Conservation (phyloP, 2,797 vertebrate genomes). For the Eremophila alpestris region DNA sequence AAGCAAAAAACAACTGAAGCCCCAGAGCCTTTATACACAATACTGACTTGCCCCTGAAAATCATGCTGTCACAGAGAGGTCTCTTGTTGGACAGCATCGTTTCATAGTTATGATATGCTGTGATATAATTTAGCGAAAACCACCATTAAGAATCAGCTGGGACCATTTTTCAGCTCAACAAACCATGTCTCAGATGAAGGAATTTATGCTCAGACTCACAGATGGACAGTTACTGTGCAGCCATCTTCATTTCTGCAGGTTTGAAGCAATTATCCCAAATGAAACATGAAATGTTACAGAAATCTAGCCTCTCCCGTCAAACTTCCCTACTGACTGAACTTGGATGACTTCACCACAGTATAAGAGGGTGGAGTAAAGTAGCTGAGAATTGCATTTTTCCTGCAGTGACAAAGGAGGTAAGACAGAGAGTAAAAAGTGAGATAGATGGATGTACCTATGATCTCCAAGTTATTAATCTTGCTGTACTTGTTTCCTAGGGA, state of each 20-base stretch:
- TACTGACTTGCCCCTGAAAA: neutral
- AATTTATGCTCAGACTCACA: neutral
- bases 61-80: neutral
- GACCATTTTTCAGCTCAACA: neutral
- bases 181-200: accelerated
- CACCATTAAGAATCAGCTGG: neutral
- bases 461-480: neutral
- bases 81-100: neutral
- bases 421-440: neutral
- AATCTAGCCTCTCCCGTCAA: neutral
- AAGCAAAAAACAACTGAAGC: neutral
- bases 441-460: neutral
- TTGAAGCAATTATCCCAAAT: neutral
- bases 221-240: neutral
- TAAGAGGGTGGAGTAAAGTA: neutral
- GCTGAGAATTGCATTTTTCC: neutral
- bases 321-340: neutral
- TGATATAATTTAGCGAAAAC: neutral
- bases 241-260: neutral
- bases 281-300: neutral
- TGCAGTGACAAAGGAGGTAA: neutral
- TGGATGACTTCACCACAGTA: neutral
- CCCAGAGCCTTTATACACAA: neutral
- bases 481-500: neutral
- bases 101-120: neutral